phyloP scores from a whole-genome alignment of 2,888 invertebrate species.

The Alentia gelatinosa region DNA sequence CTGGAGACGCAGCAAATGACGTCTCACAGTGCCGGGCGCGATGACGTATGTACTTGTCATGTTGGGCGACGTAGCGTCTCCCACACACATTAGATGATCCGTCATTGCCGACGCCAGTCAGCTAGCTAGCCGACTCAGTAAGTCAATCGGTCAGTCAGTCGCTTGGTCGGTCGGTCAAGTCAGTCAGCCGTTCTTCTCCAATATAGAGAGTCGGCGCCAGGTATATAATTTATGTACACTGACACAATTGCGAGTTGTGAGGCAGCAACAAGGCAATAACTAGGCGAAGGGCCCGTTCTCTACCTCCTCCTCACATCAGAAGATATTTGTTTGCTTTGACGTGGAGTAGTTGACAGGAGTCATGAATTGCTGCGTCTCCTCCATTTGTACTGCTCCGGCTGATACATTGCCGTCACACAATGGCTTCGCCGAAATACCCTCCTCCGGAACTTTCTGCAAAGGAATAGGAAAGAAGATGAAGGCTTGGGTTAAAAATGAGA shows the following conservation, averaged over 20 bases:
- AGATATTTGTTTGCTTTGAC: slow-evolving; percentile 52
- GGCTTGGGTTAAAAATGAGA: too few relatives aligned
- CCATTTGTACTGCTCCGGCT: slow-evolving; percentile 44
- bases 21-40: too few relatives aligned
- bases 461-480: not conserved
- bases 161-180: not conserved
- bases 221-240: not conserved
- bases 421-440: slow-evolving; percentile 53
- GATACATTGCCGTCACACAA: slow-evolving; percentile 54
- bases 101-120: too few relatives aligned
- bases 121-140: not conserved
- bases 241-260: not conserved
- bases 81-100: too few relatives aligned
- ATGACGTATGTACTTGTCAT: too few relatives aligned
- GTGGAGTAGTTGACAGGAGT: slow-evolving; percentile 45
- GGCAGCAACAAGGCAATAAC: not conserved
- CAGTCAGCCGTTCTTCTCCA: not conserved
- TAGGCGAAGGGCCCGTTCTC: slow-evolving; percentile 8
- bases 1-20: too few relatives aligned
- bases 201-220: not conserved
- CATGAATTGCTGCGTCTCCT: slow-evolving; percentile 46
- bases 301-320: slow-evolving; percentile 46
- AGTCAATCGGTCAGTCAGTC: not conserved
- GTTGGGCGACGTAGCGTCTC: too few relatives aligned
- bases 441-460: slow-evolving; percentile 55